Conservation (phyloP, 1,140 invertebrate species). For the Ephestia elutella region DNA sequence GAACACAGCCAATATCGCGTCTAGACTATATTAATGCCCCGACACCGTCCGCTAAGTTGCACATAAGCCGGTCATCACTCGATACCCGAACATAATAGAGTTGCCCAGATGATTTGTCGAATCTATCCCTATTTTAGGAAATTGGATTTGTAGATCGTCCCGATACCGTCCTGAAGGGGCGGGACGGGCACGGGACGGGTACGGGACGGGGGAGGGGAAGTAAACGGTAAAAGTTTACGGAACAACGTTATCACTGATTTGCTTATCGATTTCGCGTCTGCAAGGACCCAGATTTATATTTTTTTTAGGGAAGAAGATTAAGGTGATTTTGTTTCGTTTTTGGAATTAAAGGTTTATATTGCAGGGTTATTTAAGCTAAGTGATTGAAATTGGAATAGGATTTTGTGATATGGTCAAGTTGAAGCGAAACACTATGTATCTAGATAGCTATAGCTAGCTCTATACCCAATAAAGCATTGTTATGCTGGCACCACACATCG, state of each 20-base stretch:
- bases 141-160: constrained; percentile 73
- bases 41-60: not conserved
- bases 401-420: too few species aligned
- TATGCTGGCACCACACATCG: too few species aligned
- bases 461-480: too few species aligned
- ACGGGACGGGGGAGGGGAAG: constrained; percentile 22
- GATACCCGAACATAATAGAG: constrained; percentile 59
- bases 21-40: not conserved
- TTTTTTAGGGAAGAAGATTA: constrained; percentile 18
- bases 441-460: too few species aligned
- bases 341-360: not conserved
- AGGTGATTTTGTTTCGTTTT: not conserved
- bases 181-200: constrained; percentile 5
- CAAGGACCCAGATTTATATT: constrained; percentile 36
- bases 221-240: constrained; percentile 52
- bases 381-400: too few species aligned
- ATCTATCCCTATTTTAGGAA: constrained; percentile 74
- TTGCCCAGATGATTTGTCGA: constrained; percentile 72
- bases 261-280: constrained; percentile 52
- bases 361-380: too few species aligned
- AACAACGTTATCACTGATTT: constrained; percentile 59
- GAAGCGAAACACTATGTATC: too few species aligned
- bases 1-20: not conserved
- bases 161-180: not conserved
- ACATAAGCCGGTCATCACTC: constrained; percentile 32